These are phyloP conservation scores for Gnathonemus longibarbis DNA, from an alignment of 2,113 vertebrate genomes.

Conservation along the genomic window DNA sequence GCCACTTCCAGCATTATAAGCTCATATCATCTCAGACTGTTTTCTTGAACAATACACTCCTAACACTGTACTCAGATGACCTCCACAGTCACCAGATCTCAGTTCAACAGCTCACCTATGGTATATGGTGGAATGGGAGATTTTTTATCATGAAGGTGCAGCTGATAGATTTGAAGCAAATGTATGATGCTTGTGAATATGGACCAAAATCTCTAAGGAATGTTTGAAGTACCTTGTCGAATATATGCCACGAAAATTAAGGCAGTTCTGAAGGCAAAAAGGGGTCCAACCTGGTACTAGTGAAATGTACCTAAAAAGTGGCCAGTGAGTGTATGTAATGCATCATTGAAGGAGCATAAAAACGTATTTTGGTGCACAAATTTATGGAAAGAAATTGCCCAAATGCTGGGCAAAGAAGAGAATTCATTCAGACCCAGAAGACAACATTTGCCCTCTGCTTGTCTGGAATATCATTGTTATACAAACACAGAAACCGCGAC, in stretches of 20 bases:
- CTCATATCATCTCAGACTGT: not conserved
- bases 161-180: not conserved
- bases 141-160: not conserved
- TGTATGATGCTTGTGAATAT: not conserved
- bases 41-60: not conserved
- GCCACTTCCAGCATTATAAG: not conserved
- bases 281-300: not conserved
- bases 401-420: not conserved
- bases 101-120: not conserved
- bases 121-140: not conserved
- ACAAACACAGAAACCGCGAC: not conserved
- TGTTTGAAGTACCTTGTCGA: not conserved
- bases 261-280: not conserved
- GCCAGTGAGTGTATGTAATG: not conserved
- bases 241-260: not conserved
- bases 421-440: not conserved
- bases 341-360: not conserved
- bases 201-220: not conserved
- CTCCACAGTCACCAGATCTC: not conserved
- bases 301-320: not conserved
- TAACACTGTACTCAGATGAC: not conserved
- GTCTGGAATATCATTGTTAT: not conserved
- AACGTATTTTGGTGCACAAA: not conserved
- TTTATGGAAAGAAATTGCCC: not conserved
- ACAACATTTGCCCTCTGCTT: not conserved